Evolutionary conservation across 2,888 invertebrate genomes (phyloP), one percentile per base, ranked within the genome.

Genomic region (Ctena decussata): DNA sequence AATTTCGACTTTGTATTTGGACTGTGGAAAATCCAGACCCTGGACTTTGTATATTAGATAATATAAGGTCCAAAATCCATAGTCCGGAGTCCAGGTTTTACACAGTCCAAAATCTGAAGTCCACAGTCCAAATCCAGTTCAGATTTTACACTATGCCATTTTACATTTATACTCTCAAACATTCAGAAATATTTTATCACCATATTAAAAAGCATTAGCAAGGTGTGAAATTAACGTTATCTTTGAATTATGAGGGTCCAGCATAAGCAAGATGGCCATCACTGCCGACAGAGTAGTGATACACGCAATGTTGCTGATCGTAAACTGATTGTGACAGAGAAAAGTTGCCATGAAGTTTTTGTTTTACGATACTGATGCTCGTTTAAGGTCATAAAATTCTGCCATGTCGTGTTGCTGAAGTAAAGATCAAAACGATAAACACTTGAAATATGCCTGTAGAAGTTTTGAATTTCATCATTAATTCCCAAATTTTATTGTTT

Each of bases 141-240:
- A n/a, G n/a, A n/a, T n/a, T n/a, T n/a, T n/a, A n/a, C n/a, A n/a
- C n/a, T n/a, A n/a, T n/a, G n/a, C n/a, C n/a, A n/a, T n/a, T n/a
- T n/a, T n/a, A n/a, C n/a, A n/a, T n/a, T n/a, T n/a, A n/a, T n/a
- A n/a, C n/a, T n/a, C n/a, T n/a, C n/a, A 15, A 46, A 21, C 46
- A 46, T 46, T 18, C 15, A 21, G 46, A 46, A 21, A 27, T 24
- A 27, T 57, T 60, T 65, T 65, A 65, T 35, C 35, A 65, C 65
- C 65, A 65, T 65, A 65, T 65, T n/a, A 65, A 65, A 65, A 65
- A 65, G 65, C 65, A 65, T 65, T 65, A 65, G 65, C 65, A 35
- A 65, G 65, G 65, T 65, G 65, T 65, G 35, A 65, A 21, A 65
- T 6, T 35, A 65, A 30, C 65, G 12, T 35, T 65, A 65, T 65